Evolutionary conservation across 2,113 vertebrate species (phyloP), one percentile per base, ranked within the genome.

Genomic region (Noturus placidus): DNA sequence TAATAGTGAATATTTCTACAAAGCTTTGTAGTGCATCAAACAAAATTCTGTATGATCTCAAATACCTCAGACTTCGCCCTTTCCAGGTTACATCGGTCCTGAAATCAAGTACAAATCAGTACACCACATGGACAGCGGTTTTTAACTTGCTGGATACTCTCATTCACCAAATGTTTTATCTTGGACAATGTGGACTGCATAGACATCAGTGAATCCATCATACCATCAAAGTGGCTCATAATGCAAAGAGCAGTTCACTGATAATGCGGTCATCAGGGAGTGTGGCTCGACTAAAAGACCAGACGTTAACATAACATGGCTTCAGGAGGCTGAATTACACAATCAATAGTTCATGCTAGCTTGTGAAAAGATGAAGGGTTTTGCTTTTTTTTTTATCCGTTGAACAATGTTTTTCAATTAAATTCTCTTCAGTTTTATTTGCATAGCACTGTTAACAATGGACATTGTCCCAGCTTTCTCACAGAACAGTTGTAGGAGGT

Each of bases 161-260:
- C 20, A 65, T 87, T 90, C 52, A 70, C 65, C 82, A 52, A 61
- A 86, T 65, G 33, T 84, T 86, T 88, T 88, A 87, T 86, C 78
- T n/a, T 77, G 82, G 77, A 65, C 78, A 84, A 33, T 50, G 59
- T 65, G 76, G 78, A 57, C 87, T 42, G 57, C 63, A 85, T 42
- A 87, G 83, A 89, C 74, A 70, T 86, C 61, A 80, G 83, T 76
- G 50, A 91, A 84, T 89, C 87, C 86, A 77, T 86, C 20, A 54
- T 80, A 33, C 57, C 54, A 86, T 89, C 74, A 20, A 84, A 89
- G 33, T 74, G 65, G 80, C 56, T 77, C 86, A 63, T 90, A 89
- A 91, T 88, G 76, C 87, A 91, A 81, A 88, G 84, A 86, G 84
- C 84, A 82, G 84, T 86, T 89, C 80, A 88, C 56, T 86, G 80